Base-by-base conservation (phyloP, 2,113 vertebrate species). In the Otolemur garnettii region DNA sequence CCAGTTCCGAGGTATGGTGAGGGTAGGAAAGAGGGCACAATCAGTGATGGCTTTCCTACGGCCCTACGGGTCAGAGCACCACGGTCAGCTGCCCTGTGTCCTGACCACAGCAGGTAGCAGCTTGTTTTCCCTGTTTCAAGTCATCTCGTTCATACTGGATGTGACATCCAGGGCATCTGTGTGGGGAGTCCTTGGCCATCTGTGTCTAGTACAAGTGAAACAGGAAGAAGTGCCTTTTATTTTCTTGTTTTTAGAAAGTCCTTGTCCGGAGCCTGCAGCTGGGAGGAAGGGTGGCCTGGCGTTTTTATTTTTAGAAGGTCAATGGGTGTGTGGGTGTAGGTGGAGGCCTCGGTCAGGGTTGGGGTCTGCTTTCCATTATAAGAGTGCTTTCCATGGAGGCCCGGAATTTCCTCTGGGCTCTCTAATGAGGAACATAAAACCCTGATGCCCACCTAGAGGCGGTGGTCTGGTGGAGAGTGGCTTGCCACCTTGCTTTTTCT, bases 191-290 rank as follows among this genome's bases (percentile, higher is more conserved):
- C 35, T 35, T 30, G 26, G 57, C 87, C 81, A 92, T 96, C 96
- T 95, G 93, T 64, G 84, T 84, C 53, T 91, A 50, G 30, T 57
- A 14, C n/a, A 38, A 13, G 57, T 19, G 72, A 87, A 62, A 96
- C 94, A 97, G 87, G 77, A 93, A 95, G 68, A 75, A 35, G 12
- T 1, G n/a, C 7, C 87, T 89, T 96, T 69, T 83, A 3, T 15
- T 87, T 94, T 60, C 1, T 96, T 77, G 88, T 68, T 21, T 80
- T 66, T 30, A 38, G 66, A 92, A 95, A 97, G 79, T 15, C 64
- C 60, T 38, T 87, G n/a, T 78, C 86, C 89, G 35, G 26, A 91
- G 18, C 9, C 60, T 92, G 74, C 79, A 96, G 86, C 92, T 97
- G 17, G 85, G 95, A 96, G 90, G 87, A 93, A 77, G 55, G 42